These are phyloP conservation scores for Leptinotarsa tumamoca DNA, from an alignment of 2,888 invertebrate species.

Conservation along the genomic window DNA sequence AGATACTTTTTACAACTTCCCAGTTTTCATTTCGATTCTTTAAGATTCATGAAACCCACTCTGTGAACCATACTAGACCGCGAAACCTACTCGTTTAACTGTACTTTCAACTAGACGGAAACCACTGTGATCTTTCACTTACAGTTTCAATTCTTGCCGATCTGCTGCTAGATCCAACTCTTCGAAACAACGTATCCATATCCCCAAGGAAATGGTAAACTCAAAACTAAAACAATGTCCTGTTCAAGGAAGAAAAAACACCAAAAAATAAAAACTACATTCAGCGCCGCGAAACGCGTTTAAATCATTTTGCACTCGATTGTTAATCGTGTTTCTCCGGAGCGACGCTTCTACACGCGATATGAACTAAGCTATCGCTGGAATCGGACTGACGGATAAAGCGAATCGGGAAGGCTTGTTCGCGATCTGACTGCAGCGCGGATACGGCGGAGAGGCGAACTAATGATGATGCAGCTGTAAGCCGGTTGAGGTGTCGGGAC, in stretches of 20 bases:
- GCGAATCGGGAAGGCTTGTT: constrained; percentile 12
- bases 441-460: background rate
- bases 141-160: background rate
- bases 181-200: constrained; percentile 18
- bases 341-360: constrained; percentile 16
- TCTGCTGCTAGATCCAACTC: background rate
- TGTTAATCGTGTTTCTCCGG: constrained; percentile 27
- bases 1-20: too few relatives aligned
- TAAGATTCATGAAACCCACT: background rate
- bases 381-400: constrained; percentile 16
- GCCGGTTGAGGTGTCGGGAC: constrained; percentile 1
- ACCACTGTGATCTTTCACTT: constrained; percentile 10
- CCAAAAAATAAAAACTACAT: constrained; percentile 44
- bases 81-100: constrained; percentile 3
- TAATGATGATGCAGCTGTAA: constrained; percentile 15
- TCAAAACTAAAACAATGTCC: constrained; percentile 24
- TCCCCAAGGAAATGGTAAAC: constrained; percentile 17
- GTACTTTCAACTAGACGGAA: constrained; percentile 7
- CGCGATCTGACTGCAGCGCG: constrained; percentile 15
- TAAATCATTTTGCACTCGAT: constrained; percentile 41
- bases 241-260: constrained; percentile 33
- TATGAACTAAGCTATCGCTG: constrained; percentile 18
- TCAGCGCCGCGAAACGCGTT: constrained; percentile 30
- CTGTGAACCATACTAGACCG: background rate
- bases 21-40: too few relatives aligned